Evolutionary conservation across 2,888 invertebrate genomes (phyloP), one percentile per base, ranked within the genome.

Genomic region (Lypha dubia): DNA sequence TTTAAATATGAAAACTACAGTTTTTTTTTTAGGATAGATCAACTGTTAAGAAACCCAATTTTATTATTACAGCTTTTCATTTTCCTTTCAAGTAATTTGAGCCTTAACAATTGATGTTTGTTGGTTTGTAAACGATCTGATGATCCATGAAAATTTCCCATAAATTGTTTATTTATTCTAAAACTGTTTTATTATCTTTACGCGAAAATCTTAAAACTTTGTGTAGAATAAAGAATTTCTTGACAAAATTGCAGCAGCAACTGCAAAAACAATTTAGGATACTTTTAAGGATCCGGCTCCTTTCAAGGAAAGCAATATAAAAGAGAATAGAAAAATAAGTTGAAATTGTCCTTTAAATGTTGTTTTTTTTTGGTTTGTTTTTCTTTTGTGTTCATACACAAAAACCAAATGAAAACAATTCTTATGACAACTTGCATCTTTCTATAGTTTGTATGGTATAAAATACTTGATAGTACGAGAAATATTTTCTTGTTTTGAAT

Each of bases 231-330:
- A 13, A 20, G 15, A 35, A 73, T 24, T 22, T 70, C 28, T 74
- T 68, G 62, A 41, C 3, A 58, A 58, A 65, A 62, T 38, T 67
- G 67, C 44, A 51, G 51, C 53, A 41, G 65, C 79, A 79, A 83
- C 79, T 83, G 79, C 63, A 70, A 79, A 79, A 71, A 65, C 60
- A 79, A n/a, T 83, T 46, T 41, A 53, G 58, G 58, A 62, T 11
- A 56, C 51, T 79, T 41, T n/a, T 56, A 65, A 41, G 65, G 65
- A 83, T 70, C 32, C 44, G 46, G 44, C 49, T 51, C 28, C 32
- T 28, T 49, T 13, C 28, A 8, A 51, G 15, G 11, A n/a, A 63
- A 56, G 70, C 7, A 22, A 22, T 24, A 8, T 67, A 41, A 73
- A 24, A 44, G 11, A 28, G 20, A n/a, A 65, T 11, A 51, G 15